phyloP scores from a whole-genome alignment of 2,113 vertebrate species.

The Cichladusa arquata region DNA sequence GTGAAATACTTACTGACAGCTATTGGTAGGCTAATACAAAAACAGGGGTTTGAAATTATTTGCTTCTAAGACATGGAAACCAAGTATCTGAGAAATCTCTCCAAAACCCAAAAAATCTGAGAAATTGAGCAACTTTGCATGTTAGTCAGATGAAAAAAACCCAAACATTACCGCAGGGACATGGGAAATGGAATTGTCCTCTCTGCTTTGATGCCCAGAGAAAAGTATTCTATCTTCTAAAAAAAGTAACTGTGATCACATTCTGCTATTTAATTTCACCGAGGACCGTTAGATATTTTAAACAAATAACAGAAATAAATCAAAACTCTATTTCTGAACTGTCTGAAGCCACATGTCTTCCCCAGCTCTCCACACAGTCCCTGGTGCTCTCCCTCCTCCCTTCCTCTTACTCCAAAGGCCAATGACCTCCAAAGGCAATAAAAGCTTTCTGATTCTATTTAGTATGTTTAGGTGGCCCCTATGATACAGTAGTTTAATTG shows the following conservation, averaged over 20 bases:
- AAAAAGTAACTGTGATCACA: background rate
- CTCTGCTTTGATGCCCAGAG: background rate
- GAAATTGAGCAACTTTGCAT: background rate
- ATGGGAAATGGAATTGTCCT: background rate
- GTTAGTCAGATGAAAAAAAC: background rate
- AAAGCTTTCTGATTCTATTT: background rate
- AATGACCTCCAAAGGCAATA: background rate
- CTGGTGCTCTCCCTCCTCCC: background rate
- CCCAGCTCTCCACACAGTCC: background rate
- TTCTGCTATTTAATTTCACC: slow-evolving; percentile 20
- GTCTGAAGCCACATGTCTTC: background rate
- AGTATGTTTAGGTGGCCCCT: background rate
- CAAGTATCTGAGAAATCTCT: background rate
- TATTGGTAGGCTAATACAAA: background rate
- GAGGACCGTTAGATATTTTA: background rate
- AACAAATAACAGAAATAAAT: slow-evolving; percentile 20
- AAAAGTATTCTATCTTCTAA: background rate
- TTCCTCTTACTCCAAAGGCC: background rate
- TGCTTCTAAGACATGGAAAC: background rate
- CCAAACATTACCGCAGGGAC: background rate
- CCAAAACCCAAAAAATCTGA: background rate
- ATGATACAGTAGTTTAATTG: background rate
- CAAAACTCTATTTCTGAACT: background rate
- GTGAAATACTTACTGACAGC: background rate
- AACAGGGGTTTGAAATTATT: background rate